These are phyloP conservation scores for Myotis davidii DNA, from an alignment of 2,113 vertebrate genomes.

Conservation along the genomic window DNA sequence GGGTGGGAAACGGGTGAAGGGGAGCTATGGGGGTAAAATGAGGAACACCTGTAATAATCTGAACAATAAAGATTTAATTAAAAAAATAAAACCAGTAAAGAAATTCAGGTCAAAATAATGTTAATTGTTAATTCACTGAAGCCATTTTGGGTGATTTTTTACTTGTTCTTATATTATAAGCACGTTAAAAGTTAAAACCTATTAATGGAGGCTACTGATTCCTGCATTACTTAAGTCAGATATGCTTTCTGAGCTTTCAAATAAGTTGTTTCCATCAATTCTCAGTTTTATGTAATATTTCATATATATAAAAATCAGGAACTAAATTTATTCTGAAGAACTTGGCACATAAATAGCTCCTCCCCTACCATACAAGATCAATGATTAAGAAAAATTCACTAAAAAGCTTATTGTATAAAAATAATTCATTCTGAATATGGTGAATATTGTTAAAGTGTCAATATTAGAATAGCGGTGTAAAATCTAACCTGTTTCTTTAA, in stretches of 20 bases:
- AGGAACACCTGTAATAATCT: too few species aligned
- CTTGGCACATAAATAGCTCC: not conserved
- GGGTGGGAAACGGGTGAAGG: too few species aligned
- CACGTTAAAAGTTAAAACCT: not conserved
- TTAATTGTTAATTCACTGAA: not conserved
- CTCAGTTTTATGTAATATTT: conserved; percentile 33
- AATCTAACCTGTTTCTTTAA: not conserved
- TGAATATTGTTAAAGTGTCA: not conserved
- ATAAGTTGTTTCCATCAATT: not conserved
- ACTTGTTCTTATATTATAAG: not conserved
- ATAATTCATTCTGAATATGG: not conserved
- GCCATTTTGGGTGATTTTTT: not conserved
- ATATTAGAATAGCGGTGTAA: conserved; percentile 6
- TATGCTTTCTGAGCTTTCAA: not conserved
- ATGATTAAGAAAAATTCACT: not conserved
- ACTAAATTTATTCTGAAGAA: conserved; percentile 9
- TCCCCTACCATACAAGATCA: not conserved
- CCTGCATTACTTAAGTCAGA: not conserved
- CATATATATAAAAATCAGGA: not conserved
- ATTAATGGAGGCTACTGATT: not conserved
- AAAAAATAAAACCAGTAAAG: not conserved
- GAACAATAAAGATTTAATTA: too few species aligned
- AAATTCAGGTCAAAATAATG: not conserved
- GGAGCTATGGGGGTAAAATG: too few species aligned
- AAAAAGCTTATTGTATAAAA: conserved; percentile 42